Base-by-base conservation (phyloP, 2,888 invertebrate species). In the Acanthopleura granulata region DNA sequence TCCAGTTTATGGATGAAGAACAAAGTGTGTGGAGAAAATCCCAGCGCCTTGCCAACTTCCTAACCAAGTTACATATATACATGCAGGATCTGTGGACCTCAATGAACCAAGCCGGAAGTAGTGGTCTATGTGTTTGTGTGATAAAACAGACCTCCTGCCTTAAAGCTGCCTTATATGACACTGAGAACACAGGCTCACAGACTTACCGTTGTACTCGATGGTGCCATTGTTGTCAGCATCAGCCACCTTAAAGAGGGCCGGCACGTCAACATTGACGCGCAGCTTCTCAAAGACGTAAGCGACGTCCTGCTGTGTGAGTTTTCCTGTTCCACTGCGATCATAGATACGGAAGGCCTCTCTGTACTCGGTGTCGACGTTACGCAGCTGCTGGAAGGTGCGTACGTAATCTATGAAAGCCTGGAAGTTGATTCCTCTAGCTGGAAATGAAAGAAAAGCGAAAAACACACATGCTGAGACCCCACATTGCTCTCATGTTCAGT, bases 321-420 rank as follows among this genome's bases (percentile, higher is more conserved):
- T 16, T 29, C 69, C 69, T 1, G 69, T 12, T 25, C 69, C 69
- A 25, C 18, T 25, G 18, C 25, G 27, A 69, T 69, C 69, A 27
- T 69, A 69, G 30, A 69, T 69, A 16, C 69, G 16, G 69, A 69
- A 69, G 18, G 69, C 69, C 69, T 69, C 69, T 27, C 69, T 25
- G 69, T 69, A 69, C 27, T 69, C 69, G 9, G 25, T 6, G 1
- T 69, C 69, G 14, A 69, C 69, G 9, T 69, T 30, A 30, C 69
- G 69, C 69, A 69, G 27, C 25, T 69, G 27, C 27, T 69, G 69
- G 69, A 29, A 69, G 9, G 69, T 69, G 14, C 27, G 30, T 6
- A 69, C 69, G 69, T 29, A 69, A 30, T 69, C 30, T 16, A 69
- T 69, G 69, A 69, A 69, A 30, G 69, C 69, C 69, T 69, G 69